Base-by-base conservation (phyloP, 2,888 invertebrate genomes). In the Pinctada fucata region DNA sequence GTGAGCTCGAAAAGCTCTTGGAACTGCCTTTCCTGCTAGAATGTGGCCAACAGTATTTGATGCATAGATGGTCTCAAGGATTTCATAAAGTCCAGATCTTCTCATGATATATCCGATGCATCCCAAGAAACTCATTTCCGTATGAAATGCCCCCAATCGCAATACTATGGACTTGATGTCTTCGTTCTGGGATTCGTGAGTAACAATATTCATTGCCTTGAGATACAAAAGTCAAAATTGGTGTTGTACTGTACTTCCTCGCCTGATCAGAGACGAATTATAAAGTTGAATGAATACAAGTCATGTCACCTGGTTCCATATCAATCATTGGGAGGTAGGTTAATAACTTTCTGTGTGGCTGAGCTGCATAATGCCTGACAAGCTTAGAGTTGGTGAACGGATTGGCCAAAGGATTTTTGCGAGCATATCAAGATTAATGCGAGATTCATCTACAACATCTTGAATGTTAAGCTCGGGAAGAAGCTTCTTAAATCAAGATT, bases 351-450 rank as follows among this genome's bases (percentile, higher is more conserved):
- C 31, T 31, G 31, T 31, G 31, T 31, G 31, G 31, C 31, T 31
- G 31, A 50, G 66, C 75, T 87, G 84, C 86, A 85, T 86, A 8
- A 79, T 51, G 4, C 84, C 85, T 31, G 81, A 79, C 84, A 85
- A 86, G 5, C 63, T 73, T 58, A 82, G 84, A 6, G 69, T 72
- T 47, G 74, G 73, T n/a, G 76, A 63, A 3, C 65, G 63, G 8
- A 81, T 16, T 13, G 78, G 65, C 80, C 82, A 83, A 2, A n/a
- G 66, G 3, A 77, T 13, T 58, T 58, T 58, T 45, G 74, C 52
- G 2, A 77, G 10, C n/a, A 58, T 52, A 75, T 63, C 45, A 72
- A 63, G 31, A 51, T 65, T n/a, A 10, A 4, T 1, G 3, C 66
- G 49, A 13, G 31, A 31, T 31, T 31, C 10, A 45, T 76, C 66